phyloP scores from a whole-genome alignment of 2,888 invertebrate species.

The Parelbella ahira region DNA sequence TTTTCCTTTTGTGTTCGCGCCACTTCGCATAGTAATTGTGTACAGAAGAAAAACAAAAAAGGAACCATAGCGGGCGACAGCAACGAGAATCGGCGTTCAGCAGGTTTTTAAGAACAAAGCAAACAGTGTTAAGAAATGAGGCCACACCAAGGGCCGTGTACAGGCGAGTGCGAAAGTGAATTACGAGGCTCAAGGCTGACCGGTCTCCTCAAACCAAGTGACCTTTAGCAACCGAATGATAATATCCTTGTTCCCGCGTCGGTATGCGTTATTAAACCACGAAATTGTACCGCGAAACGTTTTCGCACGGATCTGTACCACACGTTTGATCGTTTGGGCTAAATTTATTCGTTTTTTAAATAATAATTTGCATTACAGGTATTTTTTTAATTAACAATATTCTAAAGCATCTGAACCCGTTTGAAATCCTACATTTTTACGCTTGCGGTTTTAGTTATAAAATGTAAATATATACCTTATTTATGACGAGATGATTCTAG shows the following conservation, averaged over 20 bases:
- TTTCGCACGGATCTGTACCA: slow-evolving; percentile 3
- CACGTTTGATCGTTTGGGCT: not conserved
- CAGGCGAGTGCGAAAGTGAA: slow-evolving; percentile 70
- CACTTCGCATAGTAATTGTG: slow-evolving; percentile 4
- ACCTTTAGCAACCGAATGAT: slow-evolving; percentile 71
- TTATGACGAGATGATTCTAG: no score
- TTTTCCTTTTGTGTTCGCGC: slow-evolving; percentile 11
- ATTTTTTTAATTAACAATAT: slow-evolving; percentile 1
- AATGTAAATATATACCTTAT: no score
- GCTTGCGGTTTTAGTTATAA: slow-evolving; percentile 17
- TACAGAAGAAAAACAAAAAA: no score
- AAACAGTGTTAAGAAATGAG: slow-evolving; percentile 67
- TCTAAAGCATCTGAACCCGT: slow-evolving; percentile 12
- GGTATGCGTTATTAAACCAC: slow-evolving; percentile 55
- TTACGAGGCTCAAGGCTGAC: slow-evolving; percentile 74
- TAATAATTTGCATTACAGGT: slow-evolving; percentile 7
- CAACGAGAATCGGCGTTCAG: slow-evolving; percentile 30
- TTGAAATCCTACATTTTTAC: slow-evolving; percentile 6
- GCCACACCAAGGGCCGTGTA: slow-evolving; percentile 69
- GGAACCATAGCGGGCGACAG: slow-evolving; percentile 5
- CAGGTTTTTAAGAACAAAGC: slow-evolving; percentile 51
- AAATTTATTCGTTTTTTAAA: slow-evolving; percentile 2
- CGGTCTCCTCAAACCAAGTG: slow-evolving; percentile 75
- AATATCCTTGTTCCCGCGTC: slow-evolving; percentile 72
- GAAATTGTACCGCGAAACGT: slow-evolving; percentile 38